Conservation (phyloP, 2,113 vertebrate species). For the Megaleporinus macrocephalus region DNA sequence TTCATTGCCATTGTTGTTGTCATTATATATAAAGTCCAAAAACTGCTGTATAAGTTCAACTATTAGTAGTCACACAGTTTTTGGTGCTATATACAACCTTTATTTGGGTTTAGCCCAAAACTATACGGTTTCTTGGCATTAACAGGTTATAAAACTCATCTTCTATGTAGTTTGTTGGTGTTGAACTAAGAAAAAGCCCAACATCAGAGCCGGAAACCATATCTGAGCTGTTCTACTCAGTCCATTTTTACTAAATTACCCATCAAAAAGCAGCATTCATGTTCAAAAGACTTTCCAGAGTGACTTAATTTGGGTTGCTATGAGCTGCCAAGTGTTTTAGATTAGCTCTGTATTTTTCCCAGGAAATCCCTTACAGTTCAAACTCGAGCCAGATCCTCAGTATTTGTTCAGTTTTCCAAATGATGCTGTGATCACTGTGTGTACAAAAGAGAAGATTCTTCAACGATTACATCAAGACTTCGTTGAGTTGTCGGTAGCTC, state of each 20-base stretch:
- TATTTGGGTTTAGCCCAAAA: too few species aligned
- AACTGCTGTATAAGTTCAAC: too few species aligned
- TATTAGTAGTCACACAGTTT: too few species aligned
- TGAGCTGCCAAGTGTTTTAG: slow-evolving; percentile 12
- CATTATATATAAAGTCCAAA: too few species aligned
- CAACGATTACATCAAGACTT: neutral
- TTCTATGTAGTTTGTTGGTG: neutral
- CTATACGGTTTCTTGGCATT: too few species aligned
- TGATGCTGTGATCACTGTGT: too few species aligned
- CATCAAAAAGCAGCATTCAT: neutral
- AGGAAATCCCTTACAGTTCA: slow-evolving; percentile 21
- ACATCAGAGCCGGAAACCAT: neutral
- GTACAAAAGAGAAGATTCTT: too few species aligned
- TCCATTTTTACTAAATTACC: slow-evolving; percentile 1
- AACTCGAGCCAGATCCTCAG: slow-evolving; percentile 32
- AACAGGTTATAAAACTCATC: too few species aligned
- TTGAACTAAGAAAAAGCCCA: neutral
- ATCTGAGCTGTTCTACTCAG: neutral
- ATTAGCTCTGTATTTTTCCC: neutral
- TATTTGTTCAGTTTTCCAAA: neutral
- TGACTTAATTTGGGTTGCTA: slow-evolving; percentile 25
- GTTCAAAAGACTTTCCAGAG: slow-evolving; percentile 49
- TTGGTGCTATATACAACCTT: too few species aligned
- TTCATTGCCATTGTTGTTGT: too few species aligned
- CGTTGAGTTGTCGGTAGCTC: neutral